Evolutionary conservation across 2,797 vertebrate genomes (phyloP).

Genomic region (Sebastes trivittatus): DNA sequence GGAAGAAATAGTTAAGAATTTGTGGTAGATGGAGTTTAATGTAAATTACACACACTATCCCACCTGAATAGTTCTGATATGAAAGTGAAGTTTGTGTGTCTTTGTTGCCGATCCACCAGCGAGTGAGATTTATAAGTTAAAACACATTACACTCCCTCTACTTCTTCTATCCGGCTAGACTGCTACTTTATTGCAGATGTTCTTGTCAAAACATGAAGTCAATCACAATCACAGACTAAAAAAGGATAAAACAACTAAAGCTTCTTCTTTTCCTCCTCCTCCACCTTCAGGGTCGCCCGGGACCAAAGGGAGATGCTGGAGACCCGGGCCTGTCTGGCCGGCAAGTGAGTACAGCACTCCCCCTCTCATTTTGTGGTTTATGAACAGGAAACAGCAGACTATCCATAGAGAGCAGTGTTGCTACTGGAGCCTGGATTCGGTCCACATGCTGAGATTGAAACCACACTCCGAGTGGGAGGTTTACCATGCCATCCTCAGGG

Average conservation of each 20-base stretch:
- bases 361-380: conserved; percentile 69
- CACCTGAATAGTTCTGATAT: neutral
- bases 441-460: conserved; percentile 69
- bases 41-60: neutral
- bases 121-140: conserved; percentile 45
- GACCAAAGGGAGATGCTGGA: conserved; percentile 95
- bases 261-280: conserved; percentile 32
- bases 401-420: conserved; percentile 51
- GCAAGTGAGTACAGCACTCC: conserved; percentile 83
- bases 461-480: conserved; percentile 73
- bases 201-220: conserved; percentile 55
- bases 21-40: neutral
- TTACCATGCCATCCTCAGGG: conserved; percentile 70
- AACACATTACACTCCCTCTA: conserved; percentile 24
- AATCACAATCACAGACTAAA: conserved; percentile 39
- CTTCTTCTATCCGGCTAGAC: neutral
- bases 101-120: conserved; percentile 5
- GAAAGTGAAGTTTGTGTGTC: conserved; percentile 17
- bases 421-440: conserved; percentile 70
- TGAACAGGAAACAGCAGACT: conserved; percentile 69
- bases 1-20: neutral
- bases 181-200: conserved; percentile 42
- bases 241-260: conserved; percentile 29
- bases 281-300: conserved; percentile 89
- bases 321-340: conserved; percentile 89